Evolutionary conservation across 2,888 invertebrate genomes (phyloP).

Genomic region (Cerastoderma edule): DNA sequence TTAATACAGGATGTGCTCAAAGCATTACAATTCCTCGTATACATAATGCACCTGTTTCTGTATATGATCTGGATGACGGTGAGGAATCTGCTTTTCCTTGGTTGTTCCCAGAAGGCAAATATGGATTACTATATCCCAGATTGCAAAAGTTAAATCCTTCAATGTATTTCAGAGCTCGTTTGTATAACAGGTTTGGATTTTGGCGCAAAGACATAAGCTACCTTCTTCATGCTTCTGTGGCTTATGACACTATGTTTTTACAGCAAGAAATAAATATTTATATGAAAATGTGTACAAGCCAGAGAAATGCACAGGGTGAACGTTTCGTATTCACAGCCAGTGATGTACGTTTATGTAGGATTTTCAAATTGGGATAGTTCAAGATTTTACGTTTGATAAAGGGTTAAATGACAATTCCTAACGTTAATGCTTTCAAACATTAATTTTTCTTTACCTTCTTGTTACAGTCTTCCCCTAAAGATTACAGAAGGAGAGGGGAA

Average conservation of each 20-base stretch:
- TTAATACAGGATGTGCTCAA: too few relatives aligned
- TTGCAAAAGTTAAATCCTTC: background rate
- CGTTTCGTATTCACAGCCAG: constrained; percentile 1
- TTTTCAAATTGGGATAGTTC: too few relatives aligned
- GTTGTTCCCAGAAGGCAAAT: constrained; percentile 23
- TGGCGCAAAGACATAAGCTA: constrained; percentile 23
- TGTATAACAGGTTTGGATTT: constrained; percentile 16
- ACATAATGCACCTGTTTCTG: too few relatives aligned
- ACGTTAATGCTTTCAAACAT: too few relatives aligned
- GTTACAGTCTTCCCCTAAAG: too few relatives aligned
- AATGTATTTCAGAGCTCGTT: constrained; percentile 11
- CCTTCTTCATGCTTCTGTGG: constrained; percentile 19
- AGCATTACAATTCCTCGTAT: too few relatives aligned
- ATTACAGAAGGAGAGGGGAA: too few relatives aligned
- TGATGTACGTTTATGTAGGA: background rate
- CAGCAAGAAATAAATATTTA: constrained; percentile 18
- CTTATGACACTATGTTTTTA: constrained; percentile 11
- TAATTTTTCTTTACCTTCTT: too few relatives aligned
- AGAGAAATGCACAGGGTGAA: background rate
- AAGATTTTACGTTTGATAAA: too few relatives aligned
- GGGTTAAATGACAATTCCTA: too few relatives aligned
- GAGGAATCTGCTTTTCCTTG: constrained; percentile 29
- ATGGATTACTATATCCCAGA: constrained; percentile 4
- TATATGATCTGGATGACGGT: too few relatives aligned
- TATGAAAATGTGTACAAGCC: constrained; percentile 18